Conservation (phyloP, 2,797 vertebrate species). For the Steatocranus sp. region DNA sequence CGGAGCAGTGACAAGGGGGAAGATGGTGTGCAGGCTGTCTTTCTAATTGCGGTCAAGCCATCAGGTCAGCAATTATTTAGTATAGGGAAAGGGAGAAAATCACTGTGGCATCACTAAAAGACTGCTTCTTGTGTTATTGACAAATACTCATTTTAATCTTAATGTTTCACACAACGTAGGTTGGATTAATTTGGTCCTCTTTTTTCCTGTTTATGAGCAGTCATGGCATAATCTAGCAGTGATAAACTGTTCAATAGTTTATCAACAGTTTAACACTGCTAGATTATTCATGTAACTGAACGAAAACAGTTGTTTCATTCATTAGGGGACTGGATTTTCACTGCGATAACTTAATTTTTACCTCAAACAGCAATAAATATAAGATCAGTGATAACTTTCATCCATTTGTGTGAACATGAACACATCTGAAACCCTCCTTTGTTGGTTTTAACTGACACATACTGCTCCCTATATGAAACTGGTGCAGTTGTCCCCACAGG, state of each 20-base stretch:
- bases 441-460: not conserved
- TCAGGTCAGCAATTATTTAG: not conserved
- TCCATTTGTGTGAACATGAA: not conserved
- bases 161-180: not conserved
- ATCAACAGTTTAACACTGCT: not conserved
- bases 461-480: not conserved
- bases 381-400: not conserved
- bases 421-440: not conserved
- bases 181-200: not conserved
- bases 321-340: not conserved
- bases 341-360: not conserved
- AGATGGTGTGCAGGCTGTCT: constrained; percentile 4
- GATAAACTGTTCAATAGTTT: not conserved
- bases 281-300: not conserved
- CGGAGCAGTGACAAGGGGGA: not conserved
- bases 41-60: not conserved
- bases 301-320: not conserved
- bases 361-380: not conserved
- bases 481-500: not conserved
- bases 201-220: not conserved
- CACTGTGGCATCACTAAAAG: not conserved
- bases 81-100: not conserved
- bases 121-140: not conserved
- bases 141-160: not conserved
- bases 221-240: not conserved